Base-by-base conservation (phyloP, 2,888 invertebrate genomes). In the Phrixothrix hirtus region DNA sequence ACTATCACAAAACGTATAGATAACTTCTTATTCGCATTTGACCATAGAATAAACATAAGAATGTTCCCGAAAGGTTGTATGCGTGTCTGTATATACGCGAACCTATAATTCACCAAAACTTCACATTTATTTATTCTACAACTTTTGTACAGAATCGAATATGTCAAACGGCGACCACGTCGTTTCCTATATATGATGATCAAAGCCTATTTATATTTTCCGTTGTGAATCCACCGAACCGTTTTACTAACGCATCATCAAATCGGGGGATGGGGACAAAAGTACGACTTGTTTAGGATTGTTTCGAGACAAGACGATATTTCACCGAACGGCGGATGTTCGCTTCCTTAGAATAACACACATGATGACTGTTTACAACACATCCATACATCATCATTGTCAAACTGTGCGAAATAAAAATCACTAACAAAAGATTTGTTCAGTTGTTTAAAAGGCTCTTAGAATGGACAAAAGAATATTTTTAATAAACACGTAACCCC, bases 311-410 rank as follows among this genome's bases (percentile, higher is more conserved):
- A 68, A 71, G 74, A 70, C 73, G 69, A 75, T 75, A 75, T 75
- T 74, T 75, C 74, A 74, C 71, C 64, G 70, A 67, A 70, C 63
- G 68, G 70, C 75, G 75, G 75, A 75, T 74, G 74, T 73, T 63
- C 69, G 73, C 74, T 74, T 75, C 75, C 74, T 74, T 73, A 71
- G 71, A 71, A 74, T 72, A 71, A 73, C 73, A 74, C 73, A 74
- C 71, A 71, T 70, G 71, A 70, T 67, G 63, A 67, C 68, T 72
- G 71, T 72, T 71, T 70, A 68, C 66, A 58, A 61, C 56, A 61
- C 60, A 60, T 61, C 57, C 69, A 71, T 73, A 66, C 65, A 71
- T 73, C 72, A 73, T 72, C 68, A 71, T 70, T 68, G 69, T 62
- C 61, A 60, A 46, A 56, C 53, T 55, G 51, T 46, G 55, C 50